Conservation (phyloP, 2,113 vertebrate species). For the Anas platyrhynchos region DNA sequence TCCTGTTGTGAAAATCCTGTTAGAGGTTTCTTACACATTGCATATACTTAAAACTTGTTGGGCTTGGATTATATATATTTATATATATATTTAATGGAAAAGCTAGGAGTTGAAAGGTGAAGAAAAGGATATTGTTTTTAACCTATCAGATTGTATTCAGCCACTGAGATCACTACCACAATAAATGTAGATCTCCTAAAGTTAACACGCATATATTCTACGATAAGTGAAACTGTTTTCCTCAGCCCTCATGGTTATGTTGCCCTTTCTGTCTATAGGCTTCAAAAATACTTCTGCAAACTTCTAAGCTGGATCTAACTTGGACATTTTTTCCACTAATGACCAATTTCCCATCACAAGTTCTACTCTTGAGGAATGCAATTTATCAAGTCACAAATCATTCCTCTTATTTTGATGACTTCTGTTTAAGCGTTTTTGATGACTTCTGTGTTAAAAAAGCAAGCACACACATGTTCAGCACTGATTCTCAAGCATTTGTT, state of each 20-base stretch:
- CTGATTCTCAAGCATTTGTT: not conserved
- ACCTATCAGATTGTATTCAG: slow-evolving; percentile 34
- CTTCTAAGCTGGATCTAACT: not conserved
- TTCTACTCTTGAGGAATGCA: not conserved
- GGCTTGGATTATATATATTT: not conserved
- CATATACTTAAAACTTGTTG: slow-evolving; percentile 12
- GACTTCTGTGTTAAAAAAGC: not conserved
- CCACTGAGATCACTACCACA: not conserved
- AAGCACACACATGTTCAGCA: not conserved
- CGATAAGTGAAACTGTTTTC: not conserved
- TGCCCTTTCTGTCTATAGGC: not conserved
- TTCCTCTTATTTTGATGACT: not conserved
- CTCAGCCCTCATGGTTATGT: not conserved
- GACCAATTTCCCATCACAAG: not conserved
- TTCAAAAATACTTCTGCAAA: not conserved
- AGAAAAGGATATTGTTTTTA: not conserved
- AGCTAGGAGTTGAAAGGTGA: not conserved
- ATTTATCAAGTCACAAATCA: not conserved
- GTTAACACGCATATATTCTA: not conserved
- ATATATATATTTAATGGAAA: not conserved
- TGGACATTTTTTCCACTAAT: not conserved
- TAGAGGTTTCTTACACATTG: slow-evolving; percentile 13
- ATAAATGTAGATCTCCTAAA: slow-evolving; percentile 6
- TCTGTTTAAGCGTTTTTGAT: not conserved
- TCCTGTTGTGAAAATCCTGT: not conserved